Conservation (phyloP, 2,888 invertebrate species). For the Slavum lentiscoides region DNA sequence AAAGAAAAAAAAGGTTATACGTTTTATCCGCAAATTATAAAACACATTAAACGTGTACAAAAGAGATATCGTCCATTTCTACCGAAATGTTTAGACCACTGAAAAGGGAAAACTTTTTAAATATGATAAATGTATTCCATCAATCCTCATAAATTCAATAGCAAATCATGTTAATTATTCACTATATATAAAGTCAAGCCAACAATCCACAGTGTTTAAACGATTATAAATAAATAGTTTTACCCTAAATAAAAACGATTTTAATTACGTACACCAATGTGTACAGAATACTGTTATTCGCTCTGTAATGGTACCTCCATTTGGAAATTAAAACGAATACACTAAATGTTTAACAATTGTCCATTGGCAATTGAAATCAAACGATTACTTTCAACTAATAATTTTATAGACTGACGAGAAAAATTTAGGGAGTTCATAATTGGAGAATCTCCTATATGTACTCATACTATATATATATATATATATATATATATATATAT, state of each 20-base stretch:
- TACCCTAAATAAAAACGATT: neutral
- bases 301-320: neutral
- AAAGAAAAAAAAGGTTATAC: neutral
- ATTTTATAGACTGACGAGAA: neutral
- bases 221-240: neutral
- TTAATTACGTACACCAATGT: neutral
- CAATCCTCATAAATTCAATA: neutral
- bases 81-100: neutral
- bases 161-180: constrained; percentile 12
- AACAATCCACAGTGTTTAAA: neutral
- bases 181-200: neutral
- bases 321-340: neutral
- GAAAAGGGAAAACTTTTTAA: neutral
- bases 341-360: neutral
- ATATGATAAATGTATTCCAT: neutral
- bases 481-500: no score
- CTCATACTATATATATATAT: no score
- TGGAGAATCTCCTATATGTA: no score
- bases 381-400: neutral
- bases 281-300: neutral
- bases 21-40: neutral
- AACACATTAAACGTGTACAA: constrained; percentile 7
- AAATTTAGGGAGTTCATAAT: no score
- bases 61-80: neutral
- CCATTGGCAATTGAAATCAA: neutral